Evolutionary conservation across 2,888 invertebrate genomes (phyloP), one percentile per base, ranked within the genome.

Genomic region (Bombyx huttoni): DNA sequence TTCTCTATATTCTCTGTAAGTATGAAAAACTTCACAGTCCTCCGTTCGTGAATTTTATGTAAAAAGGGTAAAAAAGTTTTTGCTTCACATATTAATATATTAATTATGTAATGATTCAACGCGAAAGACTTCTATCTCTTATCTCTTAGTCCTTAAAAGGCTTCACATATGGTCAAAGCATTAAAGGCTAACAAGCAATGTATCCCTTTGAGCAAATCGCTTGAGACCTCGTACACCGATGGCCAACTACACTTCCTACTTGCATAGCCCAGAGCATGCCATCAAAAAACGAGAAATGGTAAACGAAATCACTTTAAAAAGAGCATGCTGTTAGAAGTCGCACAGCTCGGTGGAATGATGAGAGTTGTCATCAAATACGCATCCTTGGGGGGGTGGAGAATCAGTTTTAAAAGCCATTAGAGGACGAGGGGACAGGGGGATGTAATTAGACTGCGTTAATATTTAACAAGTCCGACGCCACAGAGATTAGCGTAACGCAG

Each of bases 381-480:
- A 87, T 88, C 85, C 79, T 80, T 68, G 60, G 67, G 60, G 67
- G 69, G 82, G 86, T 82, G 78, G 77, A 80, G 85, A 86, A 86
- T 88, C 88, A 87, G 87, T 88, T 88, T 87, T 88, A 86, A 88
- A 88, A 87, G 81, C 88, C 87, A 88, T 88, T 88, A 88, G 85
- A 81, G 78, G 75, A 66, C 61, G 66, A 57, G 61, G 73, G 68
- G 65, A 63, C 64, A 62, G 69, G 77, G 70, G 73, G 72, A 70
- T 73, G 84, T 87, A 88, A 88, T 87, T 88, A 88, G 83, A 80
- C 77, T 75, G 80, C 88, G 82, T 88, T 88, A 88, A 88, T 88
- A 88, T 88, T 88, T 88, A 87, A 87, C 86, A 87, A 87, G 88
- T 87, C 81, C 78, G 77, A 75, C 76, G 76, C 69, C 70, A 68